Conservation (phyloP, 2,888 invertebrate genomes). For the Torymus auratus region DNA sequence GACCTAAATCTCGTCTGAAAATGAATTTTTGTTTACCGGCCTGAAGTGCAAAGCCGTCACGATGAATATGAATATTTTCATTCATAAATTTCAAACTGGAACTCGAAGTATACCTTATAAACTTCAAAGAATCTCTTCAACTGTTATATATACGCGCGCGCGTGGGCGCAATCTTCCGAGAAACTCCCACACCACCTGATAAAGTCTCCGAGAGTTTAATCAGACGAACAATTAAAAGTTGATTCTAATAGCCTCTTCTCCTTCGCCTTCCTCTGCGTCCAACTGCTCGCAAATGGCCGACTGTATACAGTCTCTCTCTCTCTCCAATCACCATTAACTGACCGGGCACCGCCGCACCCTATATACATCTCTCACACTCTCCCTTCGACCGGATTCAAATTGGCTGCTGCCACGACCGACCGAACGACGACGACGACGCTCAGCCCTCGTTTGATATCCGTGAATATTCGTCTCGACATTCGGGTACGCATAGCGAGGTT, state of each 20-base stretch:
- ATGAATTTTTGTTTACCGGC: too few relatives aligned
- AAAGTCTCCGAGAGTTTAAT: neutral
- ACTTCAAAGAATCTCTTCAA: too few relatives aligned
- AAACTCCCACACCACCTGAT: neutral
- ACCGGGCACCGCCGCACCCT: neutral
- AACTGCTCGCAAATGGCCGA: too few relatives aligned
- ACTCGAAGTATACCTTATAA: too few relatives aligned
- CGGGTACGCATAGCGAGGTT: too few relatives aligned
- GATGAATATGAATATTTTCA: too few relatives aligned
- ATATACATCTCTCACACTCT: too few relatives aligned
- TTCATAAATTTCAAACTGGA: too few relatives aligned
- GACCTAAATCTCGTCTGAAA: too few relatives aligned
- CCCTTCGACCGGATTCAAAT: neutral
- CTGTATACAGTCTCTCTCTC: too few relatives aligned
- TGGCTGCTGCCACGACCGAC: neutral
- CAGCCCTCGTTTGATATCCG: neutral
- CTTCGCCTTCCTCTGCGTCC: too few relatives aligned
- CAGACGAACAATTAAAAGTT: neutral
- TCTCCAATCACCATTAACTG: conserved; percentile 2
- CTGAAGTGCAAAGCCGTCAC: too few relatives aligned
- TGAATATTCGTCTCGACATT: neutral
- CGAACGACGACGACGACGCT: neutral
- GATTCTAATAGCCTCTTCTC: neutral
- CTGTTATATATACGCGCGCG: neutral
- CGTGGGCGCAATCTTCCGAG: neutral